Evolutionary conservation across 2,888 invertebrate genomes (phyloP).

Genomic region (Muscina levida): DNA sequence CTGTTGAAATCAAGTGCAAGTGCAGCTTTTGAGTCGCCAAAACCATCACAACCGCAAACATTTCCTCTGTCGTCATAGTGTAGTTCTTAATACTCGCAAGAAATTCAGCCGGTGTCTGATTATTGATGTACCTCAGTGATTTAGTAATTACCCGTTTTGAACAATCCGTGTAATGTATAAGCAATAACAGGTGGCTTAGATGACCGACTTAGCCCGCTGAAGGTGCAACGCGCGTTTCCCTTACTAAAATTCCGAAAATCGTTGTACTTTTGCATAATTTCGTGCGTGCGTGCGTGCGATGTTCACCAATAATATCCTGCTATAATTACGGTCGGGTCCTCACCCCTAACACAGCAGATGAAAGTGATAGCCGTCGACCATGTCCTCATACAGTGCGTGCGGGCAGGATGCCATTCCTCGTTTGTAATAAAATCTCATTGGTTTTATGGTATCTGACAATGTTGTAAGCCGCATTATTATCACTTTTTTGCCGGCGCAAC

Average conservation of each 20-base stretch:
- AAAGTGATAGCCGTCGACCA: constrained; percentile 41
- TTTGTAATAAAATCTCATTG: constrained; percentile 50
- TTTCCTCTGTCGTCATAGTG: background rate
- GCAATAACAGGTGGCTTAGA: constrained; percentile 29
- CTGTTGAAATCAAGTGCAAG: constrained; percentile 36
- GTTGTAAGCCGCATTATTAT: constrained; percentile 55
- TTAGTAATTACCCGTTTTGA: background rate
- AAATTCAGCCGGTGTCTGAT: background rate
- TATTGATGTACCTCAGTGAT: background rate
- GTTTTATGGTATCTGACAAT: constrained; percentile 55
- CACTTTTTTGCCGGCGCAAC: constrained; percentile 15
- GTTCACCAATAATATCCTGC: constrained; percentile 26
- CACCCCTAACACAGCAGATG: constrained; percentile 43
- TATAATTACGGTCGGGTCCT: constrained; percentile 16
- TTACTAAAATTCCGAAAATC: constrained; percentile 22
- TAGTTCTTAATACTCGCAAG: background rate
- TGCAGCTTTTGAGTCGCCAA: constrained; percentile 23
- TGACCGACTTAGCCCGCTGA: constrained; percentile 40
- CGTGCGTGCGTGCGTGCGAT: constrained; percentile 6
- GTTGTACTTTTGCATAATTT: constrained; percentile 34
- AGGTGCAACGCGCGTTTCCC: background rate
- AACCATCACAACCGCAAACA: constrained; percentile 8
- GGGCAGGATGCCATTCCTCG: background rate
- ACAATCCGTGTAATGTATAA: background rate
- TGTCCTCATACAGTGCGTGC: constrained; percentile 16